A percentile compares a stretch with the other conserved stretches of the same genome.
Evolutionary conservation across 1,140 invertebrate genomes (phyloP).

Genomic region (Acyrthosiphon pisum): DNA sequence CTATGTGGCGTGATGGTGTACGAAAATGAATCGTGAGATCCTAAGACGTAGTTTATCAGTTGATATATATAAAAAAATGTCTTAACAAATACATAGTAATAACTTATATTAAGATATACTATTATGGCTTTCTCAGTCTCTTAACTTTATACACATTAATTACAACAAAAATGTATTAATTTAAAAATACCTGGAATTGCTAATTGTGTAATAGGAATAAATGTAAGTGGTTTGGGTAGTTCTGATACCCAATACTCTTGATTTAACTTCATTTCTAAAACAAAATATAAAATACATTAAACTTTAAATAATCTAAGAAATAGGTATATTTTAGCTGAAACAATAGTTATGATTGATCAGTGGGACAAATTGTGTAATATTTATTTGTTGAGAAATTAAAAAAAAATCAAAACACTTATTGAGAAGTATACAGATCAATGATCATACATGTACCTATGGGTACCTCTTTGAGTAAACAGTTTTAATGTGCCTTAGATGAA

Average conservation of each 20-base stretch:
- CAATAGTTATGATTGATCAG: not conserved
- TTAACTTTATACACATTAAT: not conserved
- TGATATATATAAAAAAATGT: not conserved
- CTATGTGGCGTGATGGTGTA: constrained; percentile 72
- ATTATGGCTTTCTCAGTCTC: constrained; percentile 26
- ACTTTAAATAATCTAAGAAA: not conserved
- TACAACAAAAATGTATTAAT: not conserved
- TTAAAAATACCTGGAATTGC: constrained; percentile 74
- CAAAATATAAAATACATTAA: not conserved
- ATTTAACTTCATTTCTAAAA: constrained; percentile 55
- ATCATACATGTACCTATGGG: not conserved
- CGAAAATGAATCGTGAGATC: constrained; percentile 84
- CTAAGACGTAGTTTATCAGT: constrained; percentile 65
- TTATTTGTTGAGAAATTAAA: not conserved
- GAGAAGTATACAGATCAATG: not conserved
- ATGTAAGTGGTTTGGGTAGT: constrained; percentile 68
- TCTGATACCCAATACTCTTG: constrained; percentile 77
- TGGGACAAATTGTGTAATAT: not conserved
- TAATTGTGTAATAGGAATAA: constrained; percentile 72
- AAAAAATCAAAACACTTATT: not conserved
- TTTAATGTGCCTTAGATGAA: not conserved
- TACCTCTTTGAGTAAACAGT: not conserved
- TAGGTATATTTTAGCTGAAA: not conserved
- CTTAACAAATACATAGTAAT: not conserved
- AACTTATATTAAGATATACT: not conserved